These are phyloP conservation scores for Notarius quadriscutis DNA, from an alignment of 2,113 vertebrate species.

Conservation along the genomic window DNA sequence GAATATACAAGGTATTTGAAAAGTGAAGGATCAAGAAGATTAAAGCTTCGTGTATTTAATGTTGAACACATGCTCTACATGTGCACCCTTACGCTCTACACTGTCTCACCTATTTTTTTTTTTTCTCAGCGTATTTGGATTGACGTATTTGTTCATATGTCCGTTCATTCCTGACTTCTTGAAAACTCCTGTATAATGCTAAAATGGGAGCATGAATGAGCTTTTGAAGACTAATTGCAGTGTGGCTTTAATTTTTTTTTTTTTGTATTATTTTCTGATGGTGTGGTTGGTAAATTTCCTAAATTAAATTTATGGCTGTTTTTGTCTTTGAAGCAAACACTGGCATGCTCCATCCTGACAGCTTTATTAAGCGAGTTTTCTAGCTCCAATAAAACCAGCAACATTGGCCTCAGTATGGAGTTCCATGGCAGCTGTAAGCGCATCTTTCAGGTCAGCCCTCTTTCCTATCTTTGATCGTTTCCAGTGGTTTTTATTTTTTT, in stretches of 20 bases:
- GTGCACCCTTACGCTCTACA: neutral
- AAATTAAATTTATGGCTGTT: neutral
- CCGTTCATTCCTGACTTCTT: neutral
- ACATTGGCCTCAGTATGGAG: constrained; percentile 98
- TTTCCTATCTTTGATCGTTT: neutral
- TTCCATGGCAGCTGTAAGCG: constrained; percentile 98
- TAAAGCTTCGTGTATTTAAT: neutral
- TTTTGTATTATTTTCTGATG: neutral
- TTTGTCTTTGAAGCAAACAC: constrained; percentile 83
- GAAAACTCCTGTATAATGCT: neutral
- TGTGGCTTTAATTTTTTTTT: neutral
- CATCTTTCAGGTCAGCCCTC: constrained; percentile 85
- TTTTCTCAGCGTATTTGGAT: neutral
- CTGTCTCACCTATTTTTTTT: neutral
- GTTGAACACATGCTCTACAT: neutral
- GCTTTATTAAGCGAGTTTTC: constrained; percentile 96
- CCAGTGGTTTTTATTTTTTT: neutral
- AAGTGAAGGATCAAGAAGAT: neutral
- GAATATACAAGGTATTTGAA: neutral
- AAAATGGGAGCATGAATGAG: neutral
- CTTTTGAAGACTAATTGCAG: neutral
- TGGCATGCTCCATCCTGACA: constrained; percentile 97
- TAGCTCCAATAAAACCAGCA: constrained; percentile 99
- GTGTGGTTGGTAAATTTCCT: neutral
- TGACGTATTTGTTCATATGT: neutral